Evolutionary conservation across 1,140 invertebrate species (phyloP).

Genomic region (Drosophila navojoa): DNA sequence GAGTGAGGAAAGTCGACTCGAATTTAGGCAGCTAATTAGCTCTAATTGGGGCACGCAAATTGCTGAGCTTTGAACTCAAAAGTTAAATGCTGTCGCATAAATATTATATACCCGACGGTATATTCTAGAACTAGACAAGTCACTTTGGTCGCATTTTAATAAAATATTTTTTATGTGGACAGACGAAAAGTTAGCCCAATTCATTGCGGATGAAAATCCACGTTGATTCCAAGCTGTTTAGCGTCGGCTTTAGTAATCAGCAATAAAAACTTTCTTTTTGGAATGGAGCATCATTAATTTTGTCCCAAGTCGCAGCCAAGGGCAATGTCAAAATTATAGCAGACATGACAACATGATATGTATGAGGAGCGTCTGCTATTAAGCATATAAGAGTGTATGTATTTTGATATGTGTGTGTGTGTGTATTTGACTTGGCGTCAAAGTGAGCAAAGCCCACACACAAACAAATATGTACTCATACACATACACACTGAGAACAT

Average conservation of each 20-base stretch:
- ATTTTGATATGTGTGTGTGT: conserved; percentile 6
- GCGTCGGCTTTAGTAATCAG: conserved; percentile 34
- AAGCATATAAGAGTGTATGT: conserved; percentile 50
- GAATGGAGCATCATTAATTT: conserved; percentile 44
- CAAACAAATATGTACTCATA: conserved; percentile 1
- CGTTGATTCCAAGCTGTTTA: conserved; percentile 25
- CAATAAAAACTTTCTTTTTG: conserved; percentile 45
- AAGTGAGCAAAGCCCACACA: conserved; percentile 48
- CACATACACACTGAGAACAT: neutral
- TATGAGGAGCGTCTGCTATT: conserved; percentile 52
- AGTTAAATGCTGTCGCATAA: no score
- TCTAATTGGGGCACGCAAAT: no score
- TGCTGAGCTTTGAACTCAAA: no score
- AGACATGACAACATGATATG: conserved; percentile 37
- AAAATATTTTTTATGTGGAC: neutral
- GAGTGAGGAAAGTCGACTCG: no score
- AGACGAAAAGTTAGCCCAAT: conserved; percentile 34
- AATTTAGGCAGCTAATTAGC: no score
- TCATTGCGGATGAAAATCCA: conserved; percentile 16
- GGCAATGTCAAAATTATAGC: conserved; percentile 50
- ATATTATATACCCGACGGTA: neutral
- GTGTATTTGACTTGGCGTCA: conserved; percentile 48
- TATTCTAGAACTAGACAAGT: neutral
- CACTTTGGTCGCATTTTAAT: neutral
- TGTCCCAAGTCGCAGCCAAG: conserved; percentile 20